Percentiles rank a stretch among this genome's conserved stretches.
phyloP scores from a whole-genome alignment of 1,140 invertebrate species.

The Periplaneta americana region DNA sequence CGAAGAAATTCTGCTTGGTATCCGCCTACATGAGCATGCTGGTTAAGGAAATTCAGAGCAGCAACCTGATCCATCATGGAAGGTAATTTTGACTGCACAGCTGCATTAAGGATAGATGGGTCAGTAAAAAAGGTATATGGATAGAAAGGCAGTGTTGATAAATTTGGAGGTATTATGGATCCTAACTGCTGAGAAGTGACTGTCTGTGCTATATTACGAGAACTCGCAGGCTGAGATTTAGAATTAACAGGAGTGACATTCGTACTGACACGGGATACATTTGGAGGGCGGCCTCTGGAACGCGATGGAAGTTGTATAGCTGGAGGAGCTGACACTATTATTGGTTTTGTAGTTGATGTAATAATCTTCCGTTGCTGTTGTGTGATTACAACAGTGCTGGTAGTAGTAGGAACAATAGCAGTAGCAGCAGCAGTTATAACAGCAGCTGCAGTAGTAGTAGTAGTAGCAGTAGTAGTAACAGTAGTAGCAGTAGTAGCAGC shows the following conservation, averaged over 20 bases:
- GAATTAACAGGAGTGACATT: too few relatives aligned
- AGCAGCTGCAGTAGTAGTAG: too few relatives aligned
- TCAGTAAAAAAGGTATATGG: neutral
- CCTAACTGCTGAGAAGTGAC: too few relatives aligned
- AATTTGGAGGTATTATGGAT: neutral
- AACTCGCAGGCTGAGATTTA: neutral
- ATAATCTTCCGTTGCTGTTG: neutral
- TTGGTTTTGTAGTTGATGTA: neutral
- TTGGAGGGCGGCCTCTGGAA: neutral
- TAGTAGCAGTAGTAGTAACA: neutral
- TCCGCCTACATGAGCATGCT: neutral
- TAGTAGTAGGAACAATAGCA: neutral
- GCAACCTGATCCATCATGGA: constrained; percentile 1
- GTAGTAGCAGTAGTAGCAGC: neutral
- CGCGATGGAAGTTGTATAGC: neutral
- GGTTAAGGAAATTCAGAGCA: constrained; percentile 7
- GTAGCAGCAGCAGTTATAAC: too few relatives aligned
- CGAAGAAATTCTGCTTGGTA: constrained; percentile 9
- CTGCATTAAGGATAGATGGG: neutral
- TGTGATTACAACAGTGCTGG: neutral
- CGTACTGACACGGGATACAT: neutral
- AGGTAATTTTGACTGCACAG: neutral
- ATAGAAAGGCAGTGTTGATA: neutral
- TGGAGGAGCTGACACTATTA: neutral
- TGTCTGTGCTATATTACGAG: neutral